Conservation (phyloP, 2,888 invertebrate species). For the Acanthopleura granulata region DNA sequence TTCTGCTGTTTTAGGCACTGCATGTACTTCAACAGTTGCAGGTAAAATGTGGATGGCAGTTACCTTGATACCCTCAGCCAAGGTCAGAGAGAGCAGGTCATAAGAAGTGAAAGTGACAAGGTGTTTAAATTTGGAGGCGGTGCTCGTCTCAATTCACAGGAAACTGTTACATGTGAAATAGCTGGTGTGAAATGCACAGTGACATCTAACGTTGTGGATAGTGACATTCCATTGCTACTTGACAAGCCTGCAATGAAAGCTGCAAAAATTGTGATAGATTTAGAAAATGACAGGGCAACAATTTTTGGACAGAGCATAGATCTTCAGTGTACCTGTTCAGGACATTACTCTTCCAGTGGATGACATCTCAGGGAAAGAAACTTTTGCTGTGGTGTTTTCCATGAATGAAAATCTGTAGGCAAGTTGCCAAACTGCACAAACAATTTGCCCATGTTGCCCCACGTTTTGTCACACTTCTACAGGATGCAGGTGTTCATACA, state of each 20-base stretch:
- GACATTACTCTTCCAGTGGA: constrained; percentile 5
- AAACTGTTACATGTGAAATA: constrained; percentile 20
- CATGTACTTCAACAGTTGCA: constrained; percentile 17
- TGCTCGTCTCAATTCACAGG: background rate
- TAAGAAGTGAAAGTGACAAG: background rate
- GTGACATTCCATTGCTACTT: constrained; percentile 17
- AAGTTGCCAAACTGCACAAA: background rate
- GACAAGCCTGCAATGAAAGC: constrained; percentile 31
- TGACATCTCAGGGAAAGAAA: constrained; percentile 1
- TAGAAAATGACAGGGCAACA: constrained; percentile 30
- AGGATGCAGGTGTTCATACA: background rate
- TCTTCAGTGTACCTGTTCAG: background rate
- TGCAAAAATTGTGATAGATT: constrained; percentile 33
- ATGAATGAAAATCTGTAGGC: background rate
- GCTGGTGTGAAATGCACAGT: constrained; percentile 16
- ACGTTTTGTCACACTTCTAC: background rate
- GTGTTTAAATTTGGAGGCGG: constrained; percentile 22
- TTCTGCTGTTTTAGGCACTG: constrained; percentile 18
- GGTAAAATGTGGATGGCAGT: constrained; percentile 18
- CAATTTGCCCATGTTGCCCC: constrained; percentile 12
- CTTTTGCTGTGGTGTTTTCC: background rate
- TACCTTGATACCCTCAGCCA: background rate
- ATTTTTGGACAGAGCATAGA: constrained; percentile 12
- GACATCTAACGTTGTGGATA: constrained; percentile 17
- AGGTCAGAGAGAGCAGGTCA: background rate